Percentiles rank a stretch among this genome's conserved stretches.
Conservation (phyloP, 2,113 vertebrate genomes). For the Gorsachius goisagi region DNA sequence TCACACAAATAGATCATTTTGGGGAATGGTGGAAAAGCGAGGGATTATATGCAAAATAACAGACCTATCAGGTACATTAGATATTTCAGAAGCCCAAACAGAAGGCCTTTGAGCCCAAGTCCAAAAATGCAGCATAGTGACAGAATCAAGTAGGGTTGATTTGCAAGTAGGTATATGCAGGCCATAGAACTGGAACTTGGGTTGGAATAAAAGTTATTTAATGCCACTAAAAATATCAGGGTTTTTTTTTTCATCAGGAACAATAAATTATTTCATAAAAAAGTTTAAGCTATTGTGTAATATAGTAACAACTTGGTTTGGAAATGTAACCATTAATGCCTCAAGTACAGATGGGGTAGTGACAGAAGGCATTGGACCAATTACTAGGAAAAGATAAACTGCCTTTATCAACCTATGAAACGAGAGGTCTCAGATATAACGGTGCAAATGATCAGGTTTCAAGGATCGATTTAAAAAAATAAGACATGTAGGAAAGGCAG, state of each 20-base stretch:
- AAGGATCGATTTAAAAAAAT: neutral
- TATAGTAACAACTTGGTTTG: neutral
- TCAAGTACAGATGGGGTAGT: neutral
- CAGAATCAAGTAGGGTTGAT: neutral
- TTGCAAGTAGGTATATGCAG: neutral
- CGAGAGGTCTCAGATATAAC: neutral
- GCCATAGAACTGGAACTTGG: neutral
- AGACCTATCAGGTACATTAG: neutral
- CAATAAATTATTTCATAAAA: neutral
- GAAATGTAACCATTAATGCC: neutral
- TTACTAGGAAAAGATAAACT: neutral
- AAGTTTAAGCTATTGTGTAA: neutral
- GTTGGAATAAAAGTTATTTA: neutral
- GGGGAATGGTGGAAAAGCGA: neutral
- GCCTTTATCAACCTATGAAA: neutral
- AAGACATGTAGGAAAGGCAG: neutral
- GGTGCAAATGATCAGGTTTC: neutral
- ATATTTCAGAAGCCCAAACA: neutral
- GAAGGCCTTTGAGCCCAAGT: neutral
- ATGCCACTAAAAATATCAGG: neutral
- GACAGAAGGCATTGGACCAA: neutral
- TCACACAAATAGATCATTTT: neutral
- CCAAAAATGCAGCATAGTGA: too few species aligned
- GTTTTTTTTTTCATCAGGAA: neutral
- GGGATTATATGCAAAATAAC: neutral